Conservation (phyloP, 1,140 invertebrate genomes). For the Zaprionus camerounensis region DNA sequence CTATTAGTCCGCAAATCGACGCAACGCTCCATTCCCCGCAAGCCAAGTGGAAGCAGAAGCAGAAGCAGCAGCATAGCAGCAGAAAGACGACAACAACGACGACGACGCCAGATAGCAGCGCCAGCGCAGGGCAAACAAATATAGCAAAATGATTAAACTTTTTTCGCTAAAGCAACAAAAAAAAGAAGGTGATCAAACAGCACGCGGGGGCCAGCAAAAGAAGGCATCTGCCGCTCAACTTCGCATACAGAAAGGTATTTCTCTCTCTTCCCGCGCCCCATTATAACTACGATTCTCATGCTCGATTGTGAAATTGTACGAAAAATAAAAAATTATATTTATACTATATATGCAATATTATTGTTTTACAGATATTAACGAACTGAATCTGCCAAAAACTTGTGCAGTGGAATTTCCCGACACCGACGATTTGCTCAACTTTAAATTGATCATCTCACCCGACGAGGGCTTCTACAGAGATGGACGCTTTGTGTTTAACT, state of each 20-base stretch:
- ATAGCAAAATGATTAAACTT: constrained; percentile 95
- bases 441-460: constrained; percentile 98
- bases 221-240: constrained; percentile 97
- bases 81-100: constrained; percentile 48
- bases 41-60: constrained; percentile 40
- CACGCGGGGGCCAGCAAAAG: constrained; percentile 91
- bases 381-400: constrained; percentile 98
- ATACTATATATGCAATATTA: constrained; percentile 12
- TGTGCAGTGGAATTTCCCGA: constrained; percentile 98
- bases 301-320: not conserved
- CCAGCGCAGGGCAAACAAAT: constrained; percentile 42
- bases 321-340: not conserved
- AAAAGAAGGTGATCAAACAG: constrained; percentile 95
- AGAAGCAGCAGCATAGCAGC: not conserved
- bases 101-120: constrained; percentile 48
- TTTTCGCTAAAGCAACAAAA: constrained; percentile 99
- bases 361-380: constrained; percentile 94
- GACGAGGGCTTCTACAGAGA: constrained; percentile 99
- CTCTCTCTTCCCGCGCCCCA: not conserved
- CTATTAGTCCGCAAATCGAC: constrained; percentile 23
- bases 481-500: constrained; percentile 98
- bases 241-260: constrained; percentile 97
- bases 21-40: constrained; percentile 10
- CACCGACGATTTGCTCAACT: constrained; percentile 97
- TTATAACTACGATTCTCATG: not conserved